Conservation (phyloP, 2,888 invertebrate species). For the Dasypogon diadema region DNA sequence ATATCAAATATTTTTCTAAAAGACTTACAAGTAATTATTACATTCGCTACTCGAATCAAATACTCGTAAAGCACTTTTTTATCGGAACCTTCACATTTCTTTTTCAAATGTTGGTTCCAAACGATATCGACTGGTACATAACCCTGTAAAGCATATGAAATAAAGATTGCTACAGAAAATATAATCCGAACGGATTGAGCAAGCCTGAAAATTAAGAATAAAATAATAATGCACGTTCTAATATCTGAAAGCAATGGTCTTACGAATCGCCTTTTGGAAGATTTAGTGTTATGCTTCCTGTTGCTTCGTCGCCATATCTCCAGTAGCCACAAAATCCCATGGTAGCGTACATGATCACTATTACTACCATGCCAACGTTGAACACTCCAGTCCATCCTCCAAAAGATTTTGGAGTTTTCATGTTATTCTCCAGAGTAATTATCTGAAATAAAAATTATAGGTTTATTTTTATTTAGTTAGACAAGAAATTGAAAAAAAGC, state of each 20-base stretch:
- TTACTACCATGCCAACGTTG: conserved; percentile 84
- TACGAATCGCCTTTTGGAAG: conserved; percentile 74
- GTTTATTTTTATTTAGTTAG: neutral
- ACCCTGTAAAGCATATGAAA: conserved; percentile 88
- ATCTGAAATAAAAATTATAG: conserved; percentile 72
- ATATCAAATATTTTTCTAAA: neutral
- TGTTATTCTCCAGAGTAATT: conserved; percentile 90
- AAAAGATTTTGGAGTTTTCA: conserved; percentile 86
- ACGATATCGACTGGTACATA: conserved; percentile 89
- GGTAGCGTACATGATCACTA: conserved; percentile 80
- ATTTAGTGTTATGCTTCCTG: conserved; percentile 86
- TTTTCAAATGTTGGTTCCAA: conserved; percentile 72
- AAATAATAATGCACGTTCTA: neutral
- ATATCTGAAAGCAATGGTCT: conserved; percentile 61
- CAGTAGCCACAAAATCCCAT: conserved; percentile 89
- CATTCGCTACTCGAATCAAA: conserved; percentile 69
- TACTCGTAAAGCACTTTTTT: conserved; percentile 70
- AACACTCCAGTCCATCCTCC: conserved; percentile 82
- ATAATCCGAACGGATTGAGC: conserved; percentile 75
- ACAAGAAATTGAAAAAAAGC: neutral
- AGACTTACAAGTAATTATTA: conserved; percentile 37
- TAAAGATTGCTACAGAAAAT: conserved; percentile 79
- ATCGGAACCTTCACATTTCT: conserved; percentile 62
- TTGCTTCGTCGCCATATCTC: conserved; percentile 77
- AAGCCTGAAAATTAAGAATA: conserved; percentile 72